Evolutionary conservation across 2,113 vertebrate species (phyloP).

Genomic region (Copsychus sechellarum): DNA sequence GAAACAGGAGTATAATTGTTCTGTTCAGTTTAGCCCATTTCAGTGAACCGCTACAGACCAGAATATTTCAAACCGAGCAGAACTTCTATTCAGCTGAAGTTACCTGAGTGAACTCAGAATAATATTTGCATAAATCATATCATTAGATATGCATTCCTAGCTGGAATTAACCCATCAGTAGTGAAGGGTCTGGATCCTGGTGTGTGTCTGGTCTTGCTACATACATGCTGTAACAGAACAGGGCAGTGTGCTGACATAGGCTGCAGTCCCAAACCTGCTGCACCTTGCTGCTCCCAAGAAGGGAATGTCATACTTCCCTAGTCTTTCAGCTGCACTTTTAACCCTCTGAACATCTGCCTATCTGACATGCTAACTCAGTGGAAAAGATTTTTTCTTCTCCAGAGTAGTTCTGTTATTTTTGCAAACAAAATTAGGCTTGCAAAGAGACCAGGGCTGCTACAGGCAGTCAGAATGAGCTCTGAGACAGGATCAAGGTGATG

Average conservation of each 20-base stretch:
- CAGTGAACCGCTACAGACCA: background rate
- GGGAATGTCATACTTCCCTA: background rate
- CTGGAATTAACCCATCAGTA: background rate
- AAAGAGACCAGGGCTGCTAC: background rate
- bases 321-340: background rate
- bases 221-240: rapidly evolving
- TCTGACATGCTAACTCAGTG: background rate
- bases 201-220: background rate
- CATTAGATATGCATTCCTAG: background rate
- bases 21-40: background rate
- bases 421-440: background rate
- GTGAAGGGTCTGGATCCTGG: background rate
- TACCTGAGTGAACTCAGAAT: background rate
- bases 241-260: background rate
- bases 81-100: background rate
- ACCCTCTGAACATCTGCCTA: background rate
- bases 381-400: background rate
- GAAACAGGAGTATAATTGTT: background rate
- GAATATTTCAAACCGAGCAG: background rate
- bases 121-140: background rate
- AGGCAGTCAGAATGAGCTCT: background rate
- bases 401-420: background rate
- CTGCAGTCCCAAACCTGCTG: background rate
- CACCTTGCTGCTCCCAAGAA: background rate
- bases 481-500: background rate